Conservation (phyloP, 2,888 invertebrate species). For the Drosophila pseudotakahashii region DNA sequence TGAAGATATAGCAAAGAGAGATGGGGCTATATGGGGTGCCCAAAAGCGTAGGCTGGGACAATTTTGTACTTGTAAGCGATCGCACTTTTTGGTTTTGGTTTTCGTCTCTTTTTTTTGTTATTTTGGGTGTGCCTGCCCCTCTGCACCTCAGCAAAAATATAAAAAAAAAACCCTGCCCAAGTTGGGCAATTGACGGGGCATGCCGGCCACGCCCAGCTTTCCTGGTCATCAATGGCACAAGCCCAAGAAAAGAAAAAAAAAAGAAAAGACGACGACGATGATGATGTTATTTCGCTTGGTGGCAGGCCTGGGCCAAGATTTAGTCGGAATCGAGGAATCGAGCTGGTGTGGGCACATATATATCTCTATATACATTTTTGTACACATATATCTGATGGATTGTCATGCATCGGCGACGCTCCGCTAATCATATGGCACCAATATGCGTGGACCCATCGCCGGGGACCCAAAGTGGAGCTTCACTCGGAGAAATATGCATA, state of each 20-base stretch:
- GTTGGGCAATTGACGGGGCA: slow-evolving; percentile 74
- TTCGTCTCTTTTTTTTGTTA: slow-evolving; percentile 1
- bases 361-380: no score
- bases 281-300: slow-evolving; percentile 55
- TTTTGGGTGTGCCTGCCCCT: slow-evolving; percentile 42
- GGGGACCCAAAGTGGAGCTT: not conserved
- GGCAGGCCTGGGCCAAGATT: slow-evolving; percentile 53
- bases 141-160: slow-evolving; percentile 13
- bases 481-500: slow-evolving; percentile 16
- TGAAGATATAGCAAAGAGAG: not conserved
- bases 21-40: slow-evolving; percentile 26
- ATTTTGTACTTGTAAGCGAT: slow-evolving; percentile 78
- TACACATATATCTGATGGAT: slow-evolving; percentile 19
- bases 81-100: slow-evolving; percentile 58
- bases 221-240: slow-evolving; percentile 77
- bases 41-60: slow-evolving; percentile 68
- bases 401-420: slow-evolving; percentile 70
- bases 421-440: slow-evolving; percentile 77
- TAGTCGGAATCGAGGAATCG: slow-evolving; percentile 36
- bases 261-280: slow-evolving; percentile 49
- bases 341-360: slow-evolving; percentile 40
- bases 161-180: slow-evolving; percentile 62
- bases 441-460: slow-evolving; percentile 64
- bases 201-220: slow-evolving; percentile 75
- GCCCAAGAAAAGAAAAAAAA: slow-evolving; percentile 8